Conservation (phyloP, 2,888 invertebrate genomes). For the Arctia plantaginis region DNA sequence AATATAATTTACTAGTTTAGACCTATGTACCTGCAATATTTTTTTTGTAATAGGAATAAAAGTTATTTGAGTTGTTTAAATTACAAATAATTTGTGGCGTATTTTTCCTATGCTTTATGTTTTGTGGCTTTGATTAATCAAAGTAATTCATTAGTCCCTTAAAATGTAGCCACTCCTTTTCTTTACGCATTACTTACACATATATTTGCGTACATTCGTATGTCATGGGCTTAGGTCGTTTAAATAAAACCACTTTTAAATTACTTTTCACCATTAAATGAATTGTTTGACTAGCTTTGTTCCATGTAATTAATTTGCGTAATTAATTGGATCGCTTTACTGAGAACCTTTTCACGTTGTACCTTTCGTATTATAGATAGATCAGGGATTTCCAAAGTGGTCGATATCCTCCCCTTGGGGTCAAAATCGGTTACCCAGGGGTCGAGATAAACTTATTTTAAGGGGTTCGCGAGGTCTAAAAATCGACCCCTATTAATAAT, state of each 20-base stretch:
- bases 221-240: conserved; percentile 4
- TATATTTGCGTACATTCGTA: neutral
- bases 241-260: conserved; percentile 34
- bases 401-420: too few relatives aligned
- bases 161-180: conserved; percentile 4
- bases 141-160: neutral
- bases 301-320: conserved; percentile 32
- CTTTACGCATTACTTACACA: neutral
- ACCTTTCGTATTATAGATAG: neutral
- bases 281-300: conserved; percentile 40
- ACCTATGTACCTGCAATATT: too few relatives aligned
- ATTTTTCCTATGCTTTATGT: neutral
- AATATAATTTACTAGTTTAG: too few relatives aligned
- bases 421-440: too few relatives aligned
- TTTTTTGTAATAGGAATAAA: too few relatives aligned
- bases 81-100: neutral
- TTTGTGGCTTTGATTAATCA: neutral
- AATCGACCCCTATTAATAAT: too few relatives aligned
- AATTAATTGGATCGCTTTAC: conserved; percentile 48
- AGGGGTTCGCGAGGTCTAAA: too few relatives aligned
- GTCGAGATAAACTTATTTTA: too few relatives aligned
- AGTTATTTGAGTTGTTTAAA: too few relatives aligned
- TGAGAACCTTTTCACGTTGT: neutral
- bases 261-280: conserved; percentile 40
- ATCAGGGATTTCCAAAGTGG: too few relatives aligned